These are phyloP conservation scores for Montipora cactus DNA, from an alignment of 64 coral and sea anemone species.

Conservation along the genomic window DNA sequence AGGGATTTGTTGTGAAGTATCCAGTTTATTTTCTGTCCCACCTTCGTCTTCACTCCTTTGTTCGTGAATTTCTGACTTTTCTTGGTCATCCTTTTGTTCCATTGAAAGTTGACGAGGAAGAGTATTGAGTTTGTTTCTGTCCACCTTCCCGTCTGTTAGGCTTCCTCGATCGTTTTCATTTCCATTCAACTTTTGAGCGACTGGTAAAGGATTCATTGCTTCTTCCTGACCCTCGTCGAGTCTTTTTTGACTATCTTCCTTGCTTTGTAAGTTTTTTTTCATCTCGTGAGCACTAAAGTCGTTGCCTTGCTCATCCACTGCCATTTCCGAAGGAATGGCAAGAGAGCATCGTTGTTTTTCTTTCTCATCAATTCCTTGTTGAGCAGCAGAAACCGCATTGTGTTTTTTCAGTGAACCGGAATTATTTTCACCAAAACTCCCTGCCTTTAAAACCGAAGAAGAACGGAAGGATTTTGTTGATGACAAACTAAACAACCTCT, in stretches of 20 bases:
- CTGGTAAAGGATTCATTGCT: neutral
- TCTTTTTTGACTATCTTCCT: neutral
- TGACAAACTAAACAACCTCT: constrained; percentile 1
- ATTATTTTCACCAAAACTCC: neutral
- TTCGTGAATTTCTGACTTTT: neutral
- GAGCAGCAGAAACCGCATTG: neutral
- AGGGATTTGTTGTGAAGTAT: neutral
- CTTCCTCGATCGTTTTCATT: neutral
- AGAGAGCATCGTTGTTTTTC: neutral
- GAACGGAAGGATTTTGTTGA: neutral
- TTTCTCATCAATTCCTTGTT: neutral
- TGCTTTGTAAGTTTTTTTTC: neutral
- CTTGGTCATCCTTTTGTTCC: neutral
- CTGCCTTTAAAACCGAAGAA: neutral
- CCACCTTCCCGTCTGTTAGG: neutral
- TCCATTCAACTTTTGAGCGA: neutral
- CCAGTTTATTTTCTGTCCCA: neutral
- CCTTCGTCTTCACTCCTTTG: neutral
- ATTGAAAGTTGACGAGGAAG: neutral
- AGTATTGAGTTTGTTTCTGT: neutral
- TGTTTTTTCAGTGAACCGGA: neutral
- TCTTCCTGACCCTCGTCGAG: neutral
- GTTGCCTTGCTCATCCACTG: neutral
- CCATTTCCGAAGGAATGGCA: too few species aligned
- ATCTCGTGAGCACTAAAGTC: neutral